phyloP scores from a whole-genome alignment of 2,888 invertebrate species.

The Fragum sueziense region DNA sequence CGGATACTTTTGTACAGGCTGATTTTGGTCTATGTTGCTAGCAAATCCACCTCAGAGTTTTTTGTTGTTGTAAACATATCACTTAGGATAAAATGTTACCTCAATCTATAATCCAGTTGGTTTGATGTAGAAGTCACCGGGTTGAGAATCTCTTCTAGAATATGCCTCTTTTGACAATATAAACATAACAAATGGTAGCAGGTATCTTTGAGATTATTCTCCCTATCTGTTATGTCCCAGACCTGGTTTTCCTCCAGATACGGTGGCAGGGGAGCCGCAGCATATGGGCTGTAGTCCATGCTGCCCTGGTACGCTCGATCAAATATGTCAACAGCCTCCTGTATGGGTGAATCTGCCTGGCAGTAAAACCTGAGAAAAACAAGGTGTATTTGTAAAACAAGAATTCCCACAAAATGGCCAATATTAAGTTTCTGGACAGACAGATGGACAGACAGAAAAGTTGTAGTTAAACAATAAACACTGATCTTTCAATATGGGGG shows the following conservation, averaged over 20 bases:
- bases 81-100: slow-evolving; percentile 67
- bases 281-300: slow-evolving; percentile 68
- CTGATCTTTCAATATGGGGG: no score
- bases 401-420: no score
- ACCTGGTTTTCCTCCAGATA: slow-evolving; percentile 74
- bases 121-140: slow-evolving; percentile 91
- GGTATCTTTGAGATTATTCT: slow-evolving; percentile 84
- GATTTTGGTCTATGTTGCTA: no score
- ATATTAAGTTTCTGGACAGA: no score
- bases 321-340: slow-evolving; percentile 89
- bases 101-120: slow-evolving; percentile 90
- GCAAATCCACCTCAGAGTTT: no score
- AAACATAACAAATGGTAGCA: slow-evolving; percentile 92
- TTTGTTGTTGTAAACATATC: no score
- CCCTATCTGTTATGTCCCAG: slow-evolving; percentile 41
- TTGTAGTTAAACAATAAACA: no score
- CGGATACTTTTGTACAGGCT: no score
- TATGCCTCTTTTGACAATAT: slow-evolving; percentile 85
- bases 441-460: no score
- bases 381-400: no score
- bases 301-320: slow-evolving; percentile 84
- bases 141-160: slow-evolving; percentile 87
- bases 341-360: slow-evolving; percentile 88
- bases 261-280: slow-evolving; percentile 78
- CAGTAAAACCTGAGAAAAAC: slow-evolving; percentile 87